Evolutionary conservation across 2,113 vertebrate species (phyloP).

Genomic region (Anhinga anhinga): DNA sequence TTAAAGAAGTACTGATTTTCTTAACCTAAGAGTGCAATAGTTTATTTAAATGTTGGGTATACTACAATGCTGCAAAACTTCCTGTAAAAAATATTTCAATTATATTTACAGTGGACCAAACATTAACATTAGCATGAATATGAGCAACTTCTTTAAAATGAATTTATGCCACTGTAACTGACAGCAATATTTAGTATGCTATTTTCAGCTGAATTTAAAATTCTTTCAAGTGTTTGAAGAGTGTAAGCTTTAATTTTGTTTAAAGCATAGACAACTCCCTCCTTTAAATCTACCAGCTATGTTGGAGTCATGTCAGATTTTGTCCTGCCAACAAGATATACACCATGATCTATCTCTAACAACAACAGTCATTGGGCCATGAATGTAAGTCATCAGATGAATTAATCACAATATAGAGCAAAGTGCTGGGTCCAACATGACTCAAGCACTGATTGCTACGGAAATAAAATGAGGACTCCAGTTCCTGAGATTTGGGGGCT

Average conservation of each 20-base stretch:
- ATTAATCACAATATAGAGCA: neutral
- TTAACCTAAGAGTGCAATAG: neutral
- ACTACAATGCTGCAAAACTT: neutral
- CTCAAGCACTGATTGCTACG: neutral
- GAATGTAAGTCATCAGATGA: neutral
- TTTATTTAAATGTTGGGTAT: neutral
- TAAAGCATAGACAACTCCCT: neutral
- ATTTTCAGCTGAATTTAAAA: neutral
- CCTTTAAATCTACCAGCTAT: neutral
- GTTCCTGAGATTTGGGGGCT: neutral
- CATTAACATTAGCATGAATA: neutral
- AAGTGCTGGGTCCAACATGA: neutral
- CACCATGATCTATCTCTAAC: neutral
- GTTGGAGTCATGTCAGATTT: neutral
- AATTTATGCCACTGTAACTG: neutral
- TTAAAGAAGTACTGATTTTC: neutral
- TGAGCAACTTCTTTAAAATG: neutral
- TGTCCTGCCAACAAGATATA: neutral
- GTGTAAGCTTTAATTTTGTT: neutral
- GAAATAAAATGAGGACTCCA: neutral
- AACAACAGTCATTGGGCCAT: neutral
- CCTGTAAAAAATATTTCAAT: neutral
- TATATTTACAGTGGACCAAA: neutral
- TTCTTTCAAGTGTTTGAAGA: neutral
- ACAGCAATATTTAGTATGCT: neutral